phyloP scores from a whole-genome alignment of 2,888 invertebrate species.

The Doris montereyensis region DNA sequence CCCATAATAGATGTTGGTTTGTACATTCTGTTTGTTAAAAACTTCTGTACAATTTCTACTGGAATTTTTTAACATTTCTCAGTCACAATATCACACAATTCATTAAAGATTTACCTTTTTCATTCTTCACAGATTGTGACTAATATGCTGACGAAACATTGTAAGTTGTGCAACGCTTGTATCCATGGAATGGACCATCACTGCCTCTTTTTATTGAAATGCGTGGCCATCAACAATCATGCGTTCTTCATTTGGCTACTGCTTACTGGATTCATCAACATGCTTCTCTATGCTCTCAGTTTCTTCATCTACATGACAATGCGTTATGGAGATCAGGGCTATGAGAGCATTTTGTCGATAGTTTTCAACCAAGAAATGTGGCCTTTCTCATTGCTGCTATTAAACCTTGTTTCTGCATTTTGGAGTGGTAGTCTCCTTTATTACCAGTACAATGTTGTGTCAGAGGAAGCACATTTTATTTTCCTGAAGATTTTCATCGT shows the following conservation, averaged over 20 bases:
- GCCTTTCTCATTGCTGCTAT: conserved; percentile 57
- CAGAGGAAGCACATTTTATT: conserved; percentile 62
- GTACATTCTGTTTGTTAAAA: too few relatives aligned
- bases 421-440: conserved; percentile 62
- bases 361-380: conserved; percentile 58
- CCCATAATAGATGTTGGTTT: too few relatives aligned
- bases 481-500: conserved; percentile 45
- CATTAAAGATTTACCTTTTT: too few relatives aligned
- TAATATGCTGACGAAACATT: conserved; percentile 63
- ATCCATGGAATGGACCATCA: conserved; percentile 70
- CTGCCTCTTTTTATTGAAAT: conserved; percentile 70
- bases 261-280: conserved; percentile 47
- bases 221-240: conserved; percentile 68
- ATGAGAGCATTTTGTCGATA: conserved; percentile 32
- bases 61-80: too few relatives aligned
- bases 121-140: conserved; percentile 62
- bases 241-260: conserved; percentile 63
- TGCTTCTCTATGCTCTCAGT: conserved; percentile 53
- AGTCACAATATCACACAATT: too few relatives aligned
- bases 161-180: conserved; percentile 69
- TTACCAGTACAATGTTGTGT: conserved; percentile 61
- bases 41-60: too few relatives aligned
- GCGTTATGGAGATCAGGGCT: conserved; percentile 40
- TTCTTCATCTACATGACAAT: conserved; percentile 53
- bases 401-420: conserved; percentile 59